phyloP scores from a whole-genome alignment of 2,797 vertebrate genomes.

The Molothrus ater region DNA sequence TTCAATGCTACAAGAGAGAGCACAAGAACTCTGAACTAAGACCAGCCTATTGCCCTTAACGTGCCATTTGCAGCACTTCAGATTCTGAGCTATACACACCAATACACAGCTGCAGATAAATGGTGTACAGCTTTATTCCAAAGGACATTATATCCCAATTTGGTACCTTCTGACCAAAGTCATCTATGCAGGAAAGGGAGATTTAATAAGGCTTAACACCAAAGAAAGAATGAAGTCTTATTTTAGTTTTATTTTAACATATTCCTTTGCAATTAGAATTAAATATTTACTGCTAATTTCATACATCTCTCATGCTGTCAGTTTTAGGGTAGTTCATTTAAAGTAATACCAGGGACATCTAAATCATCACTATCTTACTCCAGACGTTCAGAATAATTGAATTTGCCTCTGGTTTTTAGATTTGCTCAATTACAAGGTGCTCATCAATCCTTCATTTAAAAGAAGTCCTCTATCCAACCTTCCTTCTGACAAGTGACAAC shows the following conservation, averaged over 20 bases:
- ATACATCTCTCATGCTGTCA: neutral
- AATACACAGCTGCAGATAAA: neutral
- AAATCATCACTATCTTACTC: neutral
- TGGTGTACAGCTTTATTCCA: neutral
- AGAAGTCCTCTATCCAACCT: neutral
- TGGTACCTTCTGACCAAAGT: neutral
- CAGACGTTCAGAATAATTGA: neutral
- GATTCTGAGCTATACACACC: neutral
- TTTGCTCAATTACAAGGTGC: neutral
- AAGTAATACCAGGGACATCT: neutral
- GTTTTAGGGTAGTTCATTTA: neutral
- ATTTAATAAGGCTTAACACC: neutral
- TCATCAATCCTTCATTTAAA: neutral
- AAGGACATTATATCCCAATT: neutral
- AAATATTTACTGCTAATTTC: constrained; percentile 43
- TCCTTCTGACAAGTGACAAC: neutral
- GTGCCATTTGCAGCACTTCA: neutral
- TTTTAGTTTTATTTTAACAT: neutral
- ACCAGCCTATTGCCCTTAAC: neutral
- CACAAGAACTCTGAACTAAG: neutral
- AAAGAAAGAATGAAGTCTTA: neutral
- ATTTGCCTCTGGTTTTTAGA: neutral
- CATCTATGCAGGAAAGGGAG: neutral
- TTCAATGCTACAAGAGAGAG: neutral
- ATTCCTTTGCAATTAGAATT: neutral